Percentiles rank a stretch among this genome's conserved stretches.
Conservation (phyloP, 2,113 vertebrate species). For the Mohoua ochrocephala region DNA sequence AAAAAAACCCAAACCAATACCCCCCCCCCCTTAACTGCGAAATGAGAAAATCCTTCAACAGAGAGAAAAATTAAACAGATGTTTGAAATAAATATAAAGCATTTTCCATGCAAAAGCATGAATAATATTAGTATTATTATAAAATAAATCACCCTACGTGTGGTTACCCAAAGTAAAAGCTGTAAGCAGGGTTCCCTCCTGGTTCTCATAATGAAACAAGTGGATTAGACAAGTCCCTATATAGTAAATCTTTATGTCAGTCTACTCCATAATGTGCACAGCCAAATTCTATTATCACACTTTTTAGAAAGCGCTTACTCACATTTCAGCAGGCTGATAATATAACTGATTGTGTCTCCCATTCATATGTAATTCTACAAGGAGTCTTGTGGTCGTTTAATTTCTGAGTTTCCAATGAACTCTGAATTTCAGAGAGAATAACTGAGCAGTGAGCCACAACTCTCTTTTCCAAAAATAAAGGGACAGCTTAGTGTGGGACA, state of each 20-base stretch:
- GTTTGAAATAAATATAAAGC: not conserved
- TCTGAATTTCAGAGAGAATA: not conserved
- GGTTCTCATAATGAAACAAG: not conserved
- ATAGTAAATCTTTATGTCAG: not conserved
- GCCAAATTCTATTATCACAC: not conserved
- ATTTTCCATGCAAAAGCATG: not conserved
- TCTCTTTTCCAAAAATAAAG: not conserved
- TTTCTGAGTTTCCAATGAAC: not conserved
- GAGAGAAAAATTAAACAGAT: not conserved
- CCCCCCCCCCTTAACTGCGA: fast-evolving
- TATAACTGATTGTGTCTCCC: not conserved
- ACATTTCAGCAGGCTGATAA: not conserved
- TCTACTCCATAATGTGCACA: not conserved
- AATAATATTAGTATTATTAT: not conserved
- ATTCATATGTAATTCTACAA: not conserved
- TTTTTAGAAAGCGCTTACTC: not conserved
- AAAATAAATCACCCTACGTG: not conserved
- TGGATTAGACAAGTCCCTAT: not conserved
- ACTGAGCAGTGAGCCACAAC: not conserved
- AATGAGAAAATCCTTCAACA: not conserved
- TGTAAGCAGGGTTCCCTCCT: not conserved
- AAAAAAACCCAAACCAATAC: not conserved
- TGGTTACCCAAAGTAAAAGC: not conserved
- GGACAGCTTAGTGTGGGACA: not conserved
- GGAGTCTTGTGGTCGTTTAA: not conserved